Base-by-base conservation (phyloP, 2,113 vertebrate genomes). In the Grammatotria lemairii region DNA sequence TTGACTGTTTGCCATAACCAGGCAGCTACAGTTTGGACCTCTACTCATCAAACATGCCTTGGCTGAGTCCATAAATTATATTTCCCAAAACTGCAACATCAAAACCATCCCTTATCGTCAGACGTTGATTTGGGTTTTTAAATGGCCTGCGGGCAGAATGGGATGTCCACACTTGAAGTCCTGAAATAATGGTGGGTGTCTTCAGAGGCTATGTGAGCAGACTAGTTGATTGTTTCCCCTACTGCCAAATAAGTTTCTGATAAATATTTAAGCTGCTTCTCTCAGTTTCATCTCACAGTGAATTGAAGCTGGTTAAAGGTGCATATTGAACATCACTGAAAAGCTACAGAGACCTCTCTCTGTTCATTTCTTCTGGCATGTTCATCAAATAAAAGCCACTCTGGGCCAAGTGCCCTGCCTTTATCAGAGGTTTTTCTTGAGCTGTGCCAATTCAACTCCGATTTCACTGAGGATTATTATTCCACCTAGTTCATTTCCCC, bases 401-500 rank as follows among this genome's bases (percentile, higher is more conserved):
- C 35, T 9, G 65, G 63, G 75, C 83, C 12, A 16, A 79, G 83
- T 60, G 78, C 84, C 83, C 54, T 65, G 45, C 33, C 85, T 53
- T 83, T 85, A 89, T 90, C 88, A 5, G 28, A 82, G 88, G 79
- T 55, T 92, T 89, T 89, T 83, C 40, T 84, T 55, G 81, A 91
- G 87, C 55, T 13, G 78, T 86, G 89, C 81, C 86, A 84, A 84
- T 78, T 91, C 93, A 81, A 85, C 89, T 86, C 82, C 80, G 84
- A 70, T 90, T 94, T 89, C 83, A 83, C 33, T 23, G 63, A 89
- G 79, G 82, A 88, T 88, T 88, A 87, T 93, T 86, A 92, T 89
- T 89, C 73, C 85, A 89, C 57, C 84, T 91, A 81, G 53, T 91
- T 92, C 88, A 89, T 94, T 92, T 80, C 75, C 81, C 89, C 88